Evolutionary conservation across 2,888 invertebrate genomes (phyloP), one percentile per base, ranked within the genome.

Genomic region (Hoplodrina ambigua): DNA sequence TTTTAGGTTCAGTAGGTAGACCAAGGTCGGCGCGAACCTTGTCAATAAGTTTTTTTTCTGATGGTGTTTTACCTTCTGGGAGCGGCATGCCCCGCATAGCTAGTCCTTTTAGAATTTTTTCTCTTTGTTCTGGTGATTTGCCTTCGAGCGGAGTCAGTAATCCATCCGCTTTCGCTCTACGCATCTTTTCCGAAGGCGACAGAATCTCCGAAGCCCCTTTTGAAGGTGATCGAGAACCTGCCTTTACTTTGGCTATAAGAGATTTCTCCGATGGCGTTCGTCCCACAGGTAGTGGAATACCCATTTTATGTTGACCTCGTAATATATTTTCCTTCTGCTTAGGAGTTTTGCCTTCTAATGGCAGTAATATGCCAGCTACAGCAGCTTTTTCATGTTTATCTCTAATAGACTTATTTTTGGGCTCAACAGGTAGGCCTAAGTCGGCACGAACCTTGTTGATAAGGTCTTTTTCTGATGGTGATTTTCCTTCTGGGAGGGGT

Each of bases 361-460:
- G 65, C 17, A 37, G 37, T n/a, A 64, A n/a, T 54, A 85, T 30
- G 5, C 82, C 88, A 41, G 83, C 84, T n/a, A 77, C 81, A 30
- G 74, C 37, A 17, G 87, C 86, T 65, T 85, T 79, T 20, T 80
- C 62, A 72, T 82, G 72, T 67, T 84, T 83, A 75, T 86, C 72
- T 80, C 72, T 37, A 73, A 69, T 33, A 15, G 53, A 15, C 54
- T 80, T 13, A 1, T 84, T 83, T 77, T 83, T 83, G 0, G 88
- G 87, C 59, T 86, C 84, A 0, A 84, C 82, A n/a, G 88, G 88
- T 20, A 88, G 46, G 3, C 87, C 87, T 15, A 86, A 13, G 15
- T 88, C 85, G 7, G 64, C 69, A 25, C 83, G 75, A 49, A 88
- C 79, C 72, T 87, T 87, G 20, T 76, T 61, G 1, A 86, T 75